A percentile compares a stretch with the other conserved stretches of the same genome.
phyloP scores from a whole-genome alignment of 2,888 invertebrate species.

The Andrena praecox region DNA sequence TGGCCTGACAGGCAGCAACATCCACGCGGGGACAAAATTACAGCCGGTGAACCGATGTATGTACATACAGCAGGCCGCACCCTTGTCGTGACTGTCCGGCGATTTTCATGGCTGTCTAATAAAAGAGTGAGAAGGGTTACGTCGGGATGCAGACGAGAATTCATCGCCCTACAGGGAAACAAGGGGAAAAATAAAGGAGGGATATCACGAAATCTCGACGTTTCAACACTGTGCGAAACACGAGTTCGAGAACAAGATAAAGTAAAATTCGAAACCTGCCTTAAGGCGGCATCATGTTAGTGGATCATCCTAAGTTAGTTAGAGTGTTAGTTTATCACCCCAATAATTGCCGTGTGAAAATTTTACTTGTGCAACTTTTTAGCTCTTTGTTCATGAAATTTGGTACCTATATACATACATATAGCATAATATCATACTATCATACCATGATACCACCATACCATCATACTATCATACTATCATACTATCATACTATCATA shows the following conservation, averaged over 20 bases:
- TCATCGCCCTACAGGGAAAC: not conserved
- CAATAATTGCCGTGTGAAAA: too few relatives aligned
- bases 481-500: too few relatives aligned
- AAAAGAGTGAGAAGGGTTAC: constrained; percentile 11
- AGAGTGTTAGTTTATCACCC: too few relatives aligned
- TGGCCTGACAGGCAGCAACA: constrained; percentile 1
- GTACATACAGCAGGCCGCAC: not conserved
- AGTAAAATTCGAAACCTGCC: not conserved
- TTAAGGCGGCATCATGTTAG: too few relatives aligned
- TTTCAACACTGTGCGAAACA: not conserved
- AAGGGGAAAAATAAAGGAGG: not conserved
- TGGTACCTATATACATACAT: too few relatives aligned
- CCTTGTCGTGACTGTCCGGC: constrained; percentile 31
- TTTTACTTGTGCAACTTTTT: too few relatives aligned
- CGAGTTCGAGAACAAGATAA: not conserved
- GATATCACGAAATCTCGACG: constrained; percentile 18
- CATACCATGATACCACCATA: too few relatives aligned
- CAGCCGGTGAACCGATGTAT: constrained; percentile 27
- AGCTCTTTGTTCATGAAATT: too few relatives aligned
- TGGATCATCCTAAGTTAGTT: too few relatives aligned
- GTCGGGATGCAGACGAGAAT: constrained; percentile 7
- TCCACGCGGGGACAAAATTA: constrained; percentile 30
- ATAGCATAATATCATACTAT: too few relatives aligned
- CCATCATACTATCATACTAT: too few relatives aligned
- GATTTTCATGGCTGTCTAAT: constrained; percentile 50